phyloP scores from a whole-genome alignment of 2,888 invertebrate genomes.

The Agonopterix subpropinquella region DNA sequence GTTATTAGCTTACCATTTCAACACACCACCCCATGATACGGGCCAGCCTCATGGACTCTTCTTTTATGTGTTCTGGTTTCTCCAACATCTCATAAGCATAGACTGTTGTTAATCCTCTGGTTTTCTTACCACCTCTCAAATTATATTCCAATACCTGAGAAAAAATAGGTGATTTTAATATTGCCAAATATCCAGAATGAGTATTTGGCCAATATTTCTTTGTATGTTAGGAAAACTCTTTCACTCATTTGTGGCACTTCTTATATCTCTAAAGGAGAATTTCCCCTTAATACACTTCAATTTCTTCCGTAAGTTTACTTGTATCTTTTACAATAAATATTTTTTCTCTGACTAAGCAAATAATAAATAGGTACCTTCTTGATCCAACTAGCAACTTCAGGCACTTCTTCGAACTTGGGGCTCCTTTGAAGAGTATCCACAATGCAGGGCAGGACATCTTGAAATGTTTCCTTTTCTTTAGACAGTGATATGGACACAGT shows the following conservation, averaged over 20 bases:
- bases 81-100: conserved; percentile 82
- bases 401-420: conserved; percentile 38
- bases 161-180: background rate
- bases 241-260: too few relatives aligned
- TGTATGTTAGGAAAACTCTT: too few relatives aligned
- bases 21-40: conserved; percentile 93
- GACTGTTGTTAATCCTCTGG: conserved; percentile 81
- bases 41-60: conserved; percentile 82
- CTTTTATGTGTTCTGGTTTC: conserved; percentile 76
- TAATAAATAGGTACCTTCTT: conserved; percentile 34
- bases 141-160: conserved; percentile 88
- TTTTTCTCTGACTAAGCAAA: too few relatives aligned
- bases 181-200: too few relatives aligned
- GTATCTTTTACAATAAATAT: too few relatives aligned
- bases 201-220: too few relatives aligned
- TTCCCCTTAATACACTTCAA: too few relatives aligned
- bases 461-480: conserved; percentile 49
- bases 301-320: too few relatives aligned
- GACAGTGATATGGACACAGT: conserved; percentile 40
- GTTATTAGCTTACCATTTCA: conserved; percentile 83
- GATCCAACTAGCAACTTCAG: conserved; percentile 47
- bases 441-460: conserved; percentile 45
- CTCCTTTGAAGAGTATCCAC: conserved; percentile 35
- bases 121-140: conserved; percentile 90
- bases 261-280: too few relatives aligned